Evolutionary conservation across 2,113 vertebrate species (phyloP).

Genomic region (Notechis scutatus): DNA sequence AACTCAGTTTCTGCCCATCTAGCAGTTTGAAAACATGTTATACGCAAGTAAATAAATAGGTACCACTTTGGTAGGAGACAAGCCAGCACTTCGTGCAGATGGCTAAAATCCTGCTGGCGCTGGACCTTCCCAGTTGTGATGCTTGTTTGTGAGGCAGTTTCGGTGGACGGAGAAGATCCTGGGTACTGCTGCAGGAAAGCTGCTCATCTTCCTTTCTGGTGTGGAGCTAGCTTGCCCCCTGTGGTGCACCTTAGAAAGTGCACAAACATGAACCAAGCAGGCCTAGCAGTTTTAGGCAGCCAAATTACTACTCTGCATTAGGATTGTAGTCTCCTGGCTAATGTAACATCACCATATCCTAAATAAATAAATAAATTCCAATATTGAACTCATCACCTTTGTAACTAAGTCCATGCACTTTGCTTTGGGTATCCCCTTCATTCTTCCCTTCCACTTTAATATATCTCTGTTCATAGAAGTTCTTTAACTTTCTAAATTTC

Average conservation of each 20-base stretch:
- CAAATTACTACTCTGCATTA: background rate
- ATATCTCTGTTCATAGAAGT: background rate
- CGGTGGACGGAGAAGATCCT: too few relatives aligned
- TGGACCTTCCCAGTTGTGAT: background rate
- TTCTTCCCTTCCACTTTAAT: background rate
- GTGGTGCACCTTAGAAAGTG: background rate
- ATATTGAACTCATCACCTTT: background rate
- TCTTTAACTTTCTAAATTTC: background rate
- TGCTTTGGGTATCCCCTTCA: background rate
- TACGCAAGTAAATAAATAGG: background rate
- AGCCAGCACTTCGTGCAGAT: background rate
- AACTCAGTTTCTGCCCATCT: background rate
- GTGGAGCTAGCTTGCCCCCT: background rate
- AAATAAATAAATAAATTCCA: background rate
- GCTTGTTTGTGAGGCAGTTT: too few relatives aligned
- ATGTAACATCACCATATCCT: background rate
- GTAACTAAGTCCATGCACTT: background rate
- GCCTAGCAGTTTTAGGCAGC: background rate
- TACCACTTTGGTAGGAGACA: background rate
- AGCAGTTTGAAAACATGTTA: background rate
- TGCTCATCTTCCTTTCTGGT: background rate
- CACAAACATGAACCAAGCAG: background rate
- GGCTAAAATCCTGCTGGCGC: background rate
- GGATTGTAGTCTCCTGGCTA: background rate
- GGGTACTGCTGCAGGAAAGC: background rate